Base-by-base conservation (phyloP, 2,113 vertebrate genomes). In the Boleophthalmus pectinirostris region DNA sequence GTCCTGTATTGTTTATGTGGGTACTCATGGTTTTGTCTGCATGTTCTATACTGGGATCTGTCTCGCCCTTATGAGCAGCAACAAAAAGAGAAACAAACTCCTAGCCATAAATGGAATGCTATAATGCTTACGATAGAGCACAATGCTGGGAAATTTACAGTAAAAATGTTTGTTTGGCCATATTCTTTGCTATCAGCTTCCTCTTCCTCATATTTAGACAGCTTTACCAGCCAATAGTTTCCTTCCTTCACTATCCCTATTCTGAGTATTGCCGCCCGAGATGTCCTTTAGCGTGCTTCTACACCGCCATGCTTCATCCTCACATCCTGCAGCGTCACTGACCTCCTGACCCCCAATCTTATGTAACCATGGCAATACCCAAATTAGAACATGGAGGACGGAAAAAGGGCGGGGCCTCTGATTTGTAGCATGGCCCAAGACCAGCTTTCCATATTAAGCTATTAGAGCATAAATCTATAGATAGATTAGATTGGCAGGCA, bases 311-410 rank as follows among this genome's bases (percentile, higher is more conserved):
- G 63, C 77, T 80, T 77, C 74, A 72, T 77, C 72, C 77, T 76
- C 77, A 82, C 69, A 72, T 81, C 87, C 72, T 75, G 70, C 82
- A 74, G 72, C 81, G 73, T 84, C 87, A 82, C 73, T 86, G 83
- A 92, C 90, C 92, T 78, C 77, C 78, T 93, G 88, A 93, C 92
- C 89, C 83, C 68, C 60, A 82, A 74, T 84, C 82, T 93, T 93
- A 94, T 47, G 84, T 93, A 93, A 93, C 89, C 77, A 79, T 85
- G 65, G 85, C 84, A 79, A 90, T 89, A 83, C 83, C 80, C 79
- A 88, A 91, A 90, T 89, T 91, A 91, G 89, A 92, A 83, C 85
- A 80, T 10, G 56, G 74, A 76, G 87, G 78, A 85, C 80, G 82
- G 83, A 88, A 87, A 88, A 75, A 81, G 69, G 89, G 85, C 71